These are phyloP conservation scores for Zapornia atra DNA, from an alignment of 2,113 vertebrate genomes.

Conservation along the genomic window DNA sequence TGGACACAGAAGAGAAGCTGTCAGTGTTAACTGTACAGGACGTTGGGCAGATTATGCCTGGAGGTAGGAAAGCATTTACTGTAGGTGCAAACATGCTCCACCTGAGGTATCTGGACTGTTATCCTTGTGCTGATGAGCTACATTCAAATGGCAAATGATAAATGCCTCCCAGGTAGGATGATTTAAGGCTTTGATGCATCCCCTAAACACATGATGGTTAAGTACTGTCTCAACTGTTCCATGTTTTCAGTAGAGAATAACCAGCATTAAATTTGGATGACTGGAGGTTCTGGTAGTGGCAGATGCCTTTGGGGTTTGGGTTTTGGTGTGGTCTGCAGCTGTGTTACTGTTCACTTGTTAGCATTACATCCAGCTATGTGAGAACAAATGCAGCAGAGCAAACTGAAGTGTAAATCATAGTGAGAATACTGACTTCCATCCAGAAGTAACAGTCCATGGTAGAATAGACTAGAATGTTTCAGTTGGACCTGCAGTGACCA, in stretches of 20 bases:
- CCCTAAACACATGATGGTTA: not conserved
- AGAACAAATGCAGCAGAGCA: not conserved
- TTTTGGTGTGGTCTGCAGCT: not conserved
- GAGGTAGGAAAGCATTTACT: slow-evolving; percentile 78
- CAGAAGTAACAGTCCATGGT: not conserved
- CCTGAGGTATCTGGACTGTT: not conserved
- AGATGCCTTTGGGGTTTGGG: not conserved
- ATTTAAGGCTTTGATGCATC: not conserved
- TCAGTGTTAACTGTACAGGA: slow-evolving; percentile 95
- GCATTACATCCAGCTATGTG: not conserved
- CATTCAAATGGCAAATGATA: not conserved
- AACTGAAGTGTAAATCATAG: not conserved
- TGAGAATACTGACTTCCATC: not conserved
- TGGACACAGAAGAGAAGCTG: slow-evolving; percentile 93
- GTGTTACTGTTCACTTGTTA: not conserved
- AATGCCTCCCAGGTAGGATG: not conserved
- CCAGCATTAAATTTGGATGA: not conserved
- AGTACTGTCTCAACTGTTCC: not conserved
- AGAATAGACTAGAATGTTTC: not conserved
- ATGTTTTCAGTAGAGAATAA: not conserved
- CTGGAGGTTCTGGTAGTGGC: not conserved
- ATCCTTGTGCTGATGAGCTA: not conserved
- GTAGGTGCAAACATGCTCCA: not conserved
- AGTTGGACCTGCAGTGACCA: not conserved
- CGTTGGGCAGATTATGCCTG: slow-evolving; percentile 94